phyloP scores from a whole-genome alignment of 2,797 vertebrate genomes.

The Urophycis tenuis region DNA sequence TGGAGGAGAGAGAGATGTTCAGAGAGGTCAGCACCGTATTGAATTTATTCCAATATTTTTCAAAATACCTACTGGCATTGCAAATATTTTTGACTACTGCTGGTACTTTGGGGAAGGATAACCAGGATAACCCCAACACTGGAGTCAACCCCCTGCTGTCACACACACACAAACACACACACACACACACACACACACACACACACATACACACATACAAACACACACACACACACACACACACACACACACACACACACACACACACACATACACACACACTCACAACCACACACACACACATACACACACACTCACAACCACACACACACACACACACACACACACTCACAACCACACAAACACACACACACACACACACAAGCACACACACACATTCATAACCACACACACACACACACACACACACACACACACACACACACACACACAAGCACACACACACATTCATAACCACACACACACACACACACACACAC shows the following conservation, averaged over 20 bases:
- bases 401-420: no score
- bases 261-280: not conserved
- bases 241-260: not conserved
- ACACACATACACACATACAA: not conserved
- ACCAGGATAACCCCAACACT: constrained; percentile 85
- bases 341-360: not conserved
- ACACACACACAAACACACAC: not conserved
- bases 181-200: not conserved
- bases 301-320: no score
- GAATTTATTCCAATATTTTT: constrained; percentile 93
- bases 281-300: not conserved
- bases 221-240: not conserved
- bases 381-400: not conserved
- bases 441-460: not conserved
- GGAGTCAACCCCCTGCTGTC: constrained; percentile 29
- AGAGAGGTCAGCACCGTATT: constrained; percentile 91
- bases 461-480: not conserved
- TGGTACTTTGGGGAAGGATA: constrained; percentile 95
- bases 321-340: not conserved
- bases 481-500: not conserved
- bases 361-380: not conserved
- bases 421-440: no score
- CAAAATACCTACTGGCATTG: constrained; percentile 99
- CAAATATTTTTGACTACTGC: constrained; percentile 98
- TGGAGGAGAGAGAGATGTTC: constrained; percentile 69